Evolutionary conservation across 1,140 invertebrate genomes (phyloP).

Genomic region (Paramacrobiotus metropolitanus): DNA sequence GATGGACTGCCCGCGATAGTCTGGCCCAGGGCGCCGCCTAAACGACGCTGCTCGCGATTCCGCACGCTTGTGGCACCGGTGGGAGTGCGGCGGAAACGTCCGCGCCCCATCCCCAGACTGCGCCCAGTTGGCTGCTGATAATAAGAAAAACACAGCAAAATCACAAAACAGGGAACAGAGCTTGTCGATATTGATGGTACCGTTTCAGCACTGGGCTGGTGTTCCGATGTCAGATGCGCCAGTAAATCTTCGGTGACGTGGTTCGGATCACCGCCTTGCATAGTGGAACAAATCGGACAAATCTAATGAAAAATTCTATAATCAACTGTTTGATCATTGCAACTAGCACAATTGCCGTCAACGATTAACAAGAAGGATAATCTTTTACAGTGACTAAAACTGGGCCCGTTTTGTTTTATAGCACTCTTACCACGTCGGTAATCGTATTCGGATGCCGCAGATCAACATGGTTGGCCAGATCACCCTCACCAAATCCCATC

Average conservation of each 20-base stretch:
- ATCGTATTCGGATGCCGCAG: constrained; percentile 59
- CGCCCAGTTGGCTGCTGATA: background rate
- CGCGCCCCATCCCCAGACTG: background rate
- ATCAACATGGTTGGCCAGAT: constrained; percentile 72
- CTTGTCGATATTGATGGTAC: background rate
- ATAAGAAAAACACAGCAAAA: background rate
- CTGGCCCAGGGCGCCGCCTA: background rate
- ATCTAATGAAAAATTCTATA: constrained; percentile 31
- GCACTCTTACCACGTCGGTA: constrained; percentile 47
- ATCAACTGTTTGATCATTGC: constrained; percentile 11
- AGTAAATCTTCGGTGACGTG: constrained; percentile 91
- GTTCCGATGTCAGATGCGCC: constrained; percentile 77
- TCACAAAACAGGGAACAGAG: background rate
- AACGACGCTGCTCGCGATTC: background rate
- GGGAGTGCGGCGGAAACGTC: background rate
- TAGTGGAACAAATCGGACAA: constrained; percentile 81
- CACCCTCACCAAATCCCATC: constrained; percentile 78
- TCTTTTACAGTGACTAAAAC: background rate
- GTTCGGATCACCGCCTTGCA: constrained; percentile 86
- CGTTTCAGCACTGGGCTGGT: constrained; percentile 24
- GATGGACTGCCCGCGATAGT: background rate
- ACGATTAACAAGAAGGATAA: constrained; percentile 3
- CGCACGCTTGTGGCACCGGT: background rate
- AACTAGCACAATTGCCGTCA: constrained; percentile 1
- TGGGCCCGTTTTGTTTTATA: background rate